Evolutionary conservation across 1,140 invertebrate species (phyloP), one percentile per base, ranked within the genome.

Genomic region (Macrobrachium nipponense): DNA sequence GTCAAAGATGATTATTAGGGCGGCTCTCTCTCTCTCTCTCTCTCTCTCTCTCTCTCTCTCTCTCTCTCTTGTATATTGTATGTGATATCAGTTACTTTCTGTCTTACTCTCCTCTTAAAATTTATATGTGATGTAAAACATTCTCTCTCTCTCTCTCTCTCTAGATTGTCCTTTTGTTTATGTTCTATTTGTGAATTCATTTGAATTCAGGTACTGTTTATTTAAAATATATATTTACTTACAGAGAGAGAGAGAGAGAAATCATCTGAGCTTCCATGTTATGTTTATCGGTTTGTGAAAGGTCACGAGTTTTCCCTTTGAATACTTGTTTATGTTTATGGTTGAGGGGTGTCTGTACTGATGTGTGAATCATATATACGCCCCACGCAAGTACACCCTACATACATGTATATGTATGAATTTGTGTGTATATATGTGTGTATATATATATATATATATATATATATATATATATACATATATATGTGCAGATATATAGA

Each of bases 121-220:
- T 20, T 17, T 17, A n/a, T 77, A 6, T 11, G 7, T 51, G 3
- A 43, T 77, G 36, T 44, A 0, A 17, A 5, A 60, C 51, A n/a
- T 17, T 78, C 75, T 77, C 43, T 78, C 58, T 78, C 58, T 27
- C 60, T 61, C 58, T 64, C 60, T 62, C 77, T 61, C 60, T 79
- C 77, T 4, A 2, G 27, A 4, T 36, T 36, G 27, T 36, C n/a
- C n/a, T n/a, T n/a, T n/a, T n/a, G n/a, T 36, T 2, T 2, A 36
- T 36, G 1, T 36, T 36, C 27, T 36, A 36, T 36, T 36, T 36
- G 27, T 36, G 27, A 36, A 36, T 36, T 36, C 27, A 36, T 2
- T 36, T 36, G 27, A 36, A 36, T 36, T 36, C 27, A 36, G 27
- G 4, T 36, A 4, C 4, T 36, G 27, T 36, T n/a, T n/a, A n/a